These are phyloP conservation scores for Stenopsyche tienmushanensis DNA, from an alignment of 1,140 invertebrate genomes.

Conservation along the genomic window DNA sequence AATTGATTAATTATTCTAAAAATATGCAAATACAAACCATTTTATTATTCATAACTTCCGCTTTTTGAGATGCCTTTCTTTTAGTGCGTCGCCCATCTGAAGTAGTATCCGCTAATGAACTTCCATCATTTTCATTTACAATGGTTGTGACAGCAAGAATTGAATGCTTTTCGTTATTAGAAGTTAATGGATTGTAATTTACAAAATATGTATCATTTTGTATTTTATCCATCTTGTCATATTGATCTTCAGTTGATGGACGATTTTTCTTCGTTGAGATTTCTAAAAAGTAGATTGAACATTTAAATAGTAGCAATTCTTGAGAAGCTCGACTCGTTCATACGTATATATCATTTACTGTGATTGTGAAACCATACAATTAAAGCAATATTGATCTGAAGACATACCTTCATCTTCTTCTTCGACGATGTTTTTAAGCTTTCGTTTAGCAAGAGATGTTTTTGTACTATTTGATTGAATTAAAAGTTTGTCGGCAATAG, in stretches of 20 bases:
- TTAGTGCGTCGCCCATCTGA: constrained; percentile 10
- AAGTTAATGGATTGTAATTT: too few relatives aligned
- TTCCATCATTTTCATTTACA: not conserved
- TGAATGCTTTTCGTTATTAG: not conserved
- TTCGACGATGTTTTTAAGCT: constrained; percentile 21
- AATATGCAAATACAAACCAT: constrained; percentile 16
- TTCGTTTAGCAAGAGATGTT: too few relatives aligned
- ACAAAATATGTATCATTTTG: not conserved
- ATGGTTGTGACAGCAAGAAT: not conserved
- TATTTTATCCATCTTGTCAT: too few relatives aligned
- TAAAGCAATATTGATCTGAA: not conserved
- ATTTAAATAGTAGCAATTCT: not conserved
- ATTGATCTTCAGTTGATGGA: not conserved
- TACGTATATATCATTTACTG: too few relatives aligned
- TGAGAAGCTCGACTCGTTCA: not conserved
- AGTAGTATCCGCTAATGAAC: not conserved
- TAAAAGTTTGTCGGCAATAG: too few relatives aligned
- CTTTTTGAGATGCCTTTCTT: constrained; percentile 18
- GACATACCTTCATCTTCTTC: constrained; percentile 8
- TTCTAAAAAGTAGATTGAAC: not conserved
- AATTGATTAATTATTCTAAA: too few relatives aligned
- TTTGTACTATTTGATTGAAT: too few relatives aligned
- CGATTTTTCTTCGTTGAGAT: not conserved
- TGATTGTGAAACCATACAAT: too few relatives aligned
- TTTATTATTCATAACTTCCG: constrained; percentile 26